phyloP scores from a whole-genome alignment of 2,888 invertebrate genomes.

The Parnassius orleans region DNA sequence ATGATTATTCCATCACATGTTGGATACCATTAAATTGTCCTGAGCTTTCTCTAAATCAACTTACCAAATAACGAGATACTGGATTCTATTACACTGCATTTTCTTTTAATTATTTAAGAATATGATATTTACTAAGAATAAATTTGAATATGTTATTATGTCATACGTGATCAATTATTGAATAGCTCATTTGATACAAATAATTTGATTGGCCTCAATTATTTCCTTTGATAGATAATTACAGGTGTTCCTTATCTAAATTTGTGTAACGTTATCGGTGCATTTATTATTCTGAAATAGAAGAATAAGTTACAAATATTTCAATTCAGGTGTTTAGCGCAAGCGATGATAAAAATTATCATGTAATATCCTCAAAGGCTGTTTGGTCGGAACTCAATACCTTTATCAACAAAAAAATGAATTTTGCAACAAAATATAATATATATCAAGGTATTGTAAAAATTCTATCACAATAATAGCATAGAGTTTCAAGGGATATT shows the following conservation, averaged over 20 bases:
- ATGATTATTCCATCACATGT: too few species aligned
- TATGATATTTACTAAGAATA: too few species aligned
- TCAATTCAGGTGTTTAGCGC: constrained; percentile 9
- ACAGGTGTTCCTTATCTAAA: constrained; percentile 18
- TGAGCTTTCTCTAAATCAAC: too few species aligned
- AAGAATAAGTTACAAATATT: constrained; percentile 14
- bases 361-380: constrained; percentile 9
- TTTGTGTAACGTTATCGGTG: not conserved
- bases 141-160: not conserved
- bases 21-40: too few species aligned
- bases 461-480: constrained; percentile 19
- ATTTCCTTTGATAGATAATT: constrained; percentile 10
- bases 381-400: not conserved
- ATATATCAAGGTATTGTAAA: constrained; percentile 18
- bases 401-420: constrained; percentile 5
- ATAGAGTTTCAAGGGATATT: constrained; percentile 22
- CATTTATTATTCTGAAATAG: constrained; percentile 5
- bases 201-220: constrained; percentile 1
- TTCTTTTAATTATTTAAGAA: too few species aligned
- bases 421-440: constrained; percentile 24
- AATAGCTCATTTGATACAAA: not conserved
- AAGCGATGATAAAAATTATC: constrained; percentile 23
- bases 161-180: constrained; percentile 2
- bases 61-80: too few species aligned
- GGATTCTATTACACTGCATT: too few species aligned